phyloP scores from a whole-genome alignment of 2,888 invertebrate genomes.

The Drosophila melanosoma region DNA sequence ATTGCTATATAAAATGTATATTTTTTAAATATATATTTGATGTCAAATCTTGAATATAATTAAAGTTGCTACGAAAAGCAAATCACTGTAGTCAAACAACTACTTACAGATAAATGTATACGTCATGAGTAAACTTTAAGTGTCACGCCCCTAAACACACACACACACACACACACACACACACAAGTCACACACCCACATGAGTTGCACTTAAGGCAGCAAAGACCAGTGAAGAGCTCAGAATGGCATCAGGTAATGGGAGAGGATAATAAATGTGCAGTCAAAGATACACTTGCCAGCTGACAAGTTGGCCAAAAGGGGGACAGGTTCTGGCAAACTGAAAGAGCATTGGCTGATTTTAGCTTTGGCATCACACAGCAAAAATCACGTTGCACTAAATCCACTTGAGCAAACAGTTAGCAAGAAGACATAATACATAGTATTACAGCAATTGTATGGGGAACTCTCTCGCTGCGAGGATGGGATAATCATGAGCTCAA shows the following conservation, averaged over 20 bases:
- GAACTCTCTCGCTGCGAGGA: constrained; percentile 6
- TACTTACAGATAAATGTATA: background rate
- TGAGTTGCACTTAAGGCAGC: constrained; percentile 55
- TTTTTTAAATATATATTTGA: background rate
- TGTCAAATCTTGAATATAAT: background rate
- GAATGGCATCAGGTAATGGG: constrained; percentile 74
- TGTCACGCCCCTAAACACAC: constrained; percentile 43
- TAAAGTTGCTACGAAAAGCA: background rate
- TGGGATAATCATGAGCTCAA: constrained; percentile 56
- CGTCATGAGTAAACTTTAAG: constrained; percentile 1
- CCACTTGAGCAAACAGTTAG: constrained; percentile 54
- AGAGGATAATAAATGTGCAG: constrained; percentile 76
- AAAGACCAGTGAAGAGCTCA: constrained; percentile 46
- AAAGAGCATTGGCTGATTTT: constrained; percentile 69
- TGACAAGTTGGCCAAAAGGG: constrained; percentile 55
- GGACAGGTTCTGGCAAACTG: constrained; percentile 38
- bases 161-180: background rate
- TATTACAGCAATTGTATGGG: constrained; percentile 10
- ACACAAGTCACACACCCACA: background rate
- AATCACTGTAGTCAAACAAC: background rate
- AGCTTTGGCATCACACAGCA: constrained; percentile 65
- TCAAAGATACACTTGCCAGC: constrained; percentile 60
- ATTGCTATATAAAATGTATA: no score
- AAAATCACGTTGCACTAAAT: constrained; percentile 76
- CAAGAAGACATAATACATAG: constrained; percentile 14